A percentile compares a stretch with the other conserved stretches of the same genome.
Conservation (phyloP, 2,797 vertebrate genomes). For the Zalophus californianus region DNA sequence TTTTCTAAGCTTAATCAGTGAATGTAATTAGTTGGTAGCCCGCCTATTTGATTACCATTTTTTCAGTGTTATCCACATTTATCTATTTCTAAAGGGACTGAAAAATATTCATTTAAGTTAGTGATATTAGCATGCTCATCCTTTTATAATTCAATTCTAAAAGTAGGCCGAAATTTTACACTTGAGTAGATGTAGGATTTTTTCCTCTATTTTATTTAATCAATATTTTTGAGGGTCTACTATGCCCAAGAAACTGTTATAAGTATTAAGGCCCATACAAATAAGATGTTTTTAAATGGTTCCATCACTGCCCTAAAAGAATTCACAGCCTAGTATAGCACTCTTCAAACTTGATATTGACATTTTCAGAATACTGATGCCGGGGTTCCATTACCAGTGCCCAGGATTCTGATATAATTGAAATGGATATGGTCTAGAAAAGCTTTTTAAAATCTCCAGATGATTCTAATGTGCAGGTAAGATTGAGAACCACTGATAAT, state of each 20-base stretch:
- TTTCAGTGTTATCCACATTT: conserved; percentile 18
- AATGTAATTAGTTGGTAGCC: conserved; percentile 44
- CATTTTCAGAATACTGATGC: not conserved
- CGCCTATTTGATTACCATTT: conserved; percentile 52
- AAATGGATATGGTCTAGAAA: not conserved
- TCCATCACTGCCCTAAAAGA: not conserved
- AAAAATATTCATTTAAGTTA: conserved; percentile 29
- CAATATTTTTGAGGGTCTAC: not conserved
- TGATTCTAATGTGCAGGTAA: not conserved
- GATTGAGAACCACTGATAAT: not conserved
- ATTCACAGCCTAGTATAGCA: not conserved
- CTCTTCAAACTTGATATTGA: not conserved
- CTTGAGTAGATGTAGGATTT: not conserved
- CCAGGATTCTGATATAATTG: not conserved
- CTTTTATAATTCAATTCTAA: conserved; percentile 28
- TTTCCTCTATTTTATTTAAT: not conserved
- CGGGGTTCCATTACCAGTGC: not conserved
- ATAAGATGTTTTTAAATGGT: not conserved
- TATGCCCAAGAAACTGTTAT: not conserved
- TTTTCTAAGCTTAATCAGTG: conserved; percentile 66
- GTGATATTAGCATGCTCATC: not conserved
- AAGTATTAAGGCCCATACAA: not conserved
- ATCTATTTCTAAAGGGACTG: not conserved
- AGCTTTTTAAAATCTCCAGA: not conserved
- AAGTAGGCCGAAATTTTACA: not conserved